phyloP scores from a whole-genome alignment of 2,888 invertebrate genomes.

The Tiphia femorata region DNA sequence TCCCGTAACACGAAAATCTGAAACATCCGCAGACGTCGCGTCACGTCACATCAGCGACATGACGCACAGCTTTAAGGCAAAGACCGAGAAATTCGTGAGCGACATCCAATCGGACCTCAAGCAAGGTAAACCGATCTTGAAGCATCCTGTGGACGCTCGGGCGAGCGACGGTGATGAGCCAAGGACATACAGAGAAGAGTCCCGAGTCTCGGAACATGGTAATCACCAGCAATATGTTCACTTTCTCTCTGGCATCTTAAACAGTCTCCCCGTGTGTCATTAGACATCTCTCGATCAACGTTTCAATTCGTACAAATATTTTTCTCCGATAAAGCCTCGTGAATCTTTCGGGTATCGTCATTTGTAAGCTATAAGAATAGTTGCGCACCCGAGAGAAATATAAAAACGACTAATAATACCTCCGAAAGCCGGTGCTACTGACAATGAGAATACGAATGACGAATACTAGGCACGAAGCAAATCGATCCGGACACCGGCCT shows the following conservation, averaged over 20 bases:
- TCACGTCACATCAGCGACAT: conserved; percentile 77
- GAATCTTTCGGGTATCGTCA: too few species aligned
- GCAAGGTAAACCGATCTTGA: conserved; percentile 69
- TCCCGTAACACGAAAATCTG: conserved; percentile 44
- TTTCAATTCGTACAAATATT: too few species aligned
- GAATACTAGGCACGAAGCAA: conserved; percentile 80
- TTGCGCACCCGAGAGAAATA: too few species aligned
- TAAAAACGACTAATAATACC: neutral
- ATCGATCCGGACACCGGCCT: conserved; percentile 82
- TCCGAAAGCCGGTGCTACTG: neutral
- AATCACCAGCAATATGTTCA: conserved; percentile 53
- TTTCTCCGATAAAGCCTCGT: too few species aligned
- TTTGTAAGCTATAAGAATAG: too few species aligned
- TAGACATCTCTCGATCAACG: too few species aligned
- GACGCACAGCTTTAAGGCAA: conserved; percentile 78
- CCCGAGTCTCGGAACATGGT: conserved; percentile 80
- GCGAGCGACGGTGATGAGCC: conserved; percentile 70
- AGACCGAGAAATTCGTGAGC: conserved; percentile 77
- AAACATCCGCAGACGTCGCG: conserved; percentile 70
- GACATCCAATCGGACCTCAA: conserved; percentile 76
- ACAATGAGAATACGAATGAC: neutral
- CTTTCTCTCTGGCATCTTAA: too few species aligned
- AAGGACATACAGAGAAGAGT: conserved; percentile 80
- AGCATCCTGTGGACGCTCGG: conserved; percentile 61
- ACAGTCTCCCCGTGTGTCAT: too few species aligned